Base-by-base conservation (phyloP, 2,888 invertebrate genomes). In the Macrophya alboannulata region DNA sequence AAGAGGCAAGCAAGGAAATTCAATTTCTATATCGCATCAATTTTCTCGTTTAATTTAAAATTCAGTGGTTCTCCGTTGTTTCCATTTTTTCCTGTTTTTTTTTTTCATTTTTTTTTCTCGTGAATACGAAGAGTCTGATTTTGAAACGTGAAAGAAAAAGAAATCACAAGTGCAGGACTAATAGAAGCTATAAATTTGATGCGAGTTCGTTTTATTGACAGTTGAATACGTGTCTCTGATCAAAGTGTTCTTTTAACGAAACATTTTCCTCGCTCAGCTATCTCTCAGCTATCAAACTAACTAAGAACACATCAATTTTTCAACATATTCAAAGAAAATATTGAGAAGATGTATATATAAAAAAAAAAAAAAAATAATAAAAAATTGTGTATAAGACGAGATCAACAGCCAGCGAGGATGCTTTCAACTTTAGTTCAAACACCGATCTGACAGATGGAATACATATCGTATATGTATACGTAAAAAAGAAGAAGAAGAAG, bases 31-130 rank as follows among this genome's bases (percentile, higher is more conserved):
- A 17, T 31, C 31, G 45, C 72, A 17, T 45, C 21, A 45, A 74
- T 68, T 68, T 68, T 68, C 31, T 68, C 37, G 68, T 68, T 68
- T 37, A 31, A 68, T 74, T 74, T 74, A 21, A 74, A 43, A 74
- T 45, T 25, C 72, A 21, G 21, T 25, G 72, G 72, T 74, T 45
- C 43, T 74, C n/a, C 21, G 40, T 71, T 71, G 17, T 71, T 40
- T 25, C 6, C 6, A 21, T 65, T 71, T 71, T 71, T 37, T 12
- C 17, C 1, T 0, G 21, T 0, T 21, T 12, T 45, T 10, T 72
- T 21, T 72, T 10, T 72, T 21, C n/a, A n/a, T 17, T 0, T 21
- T 21, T 72, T 6, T 21, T 45, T 5, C 37, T 37, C 37, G 40
- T 68, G 12, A 15, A 10, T 40, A 9, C 71, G 8, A 71, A 1